Base-by-base conservation (phyloP, 2,797 vertebrate genomes). In the Falco biarmicus region DNA sequence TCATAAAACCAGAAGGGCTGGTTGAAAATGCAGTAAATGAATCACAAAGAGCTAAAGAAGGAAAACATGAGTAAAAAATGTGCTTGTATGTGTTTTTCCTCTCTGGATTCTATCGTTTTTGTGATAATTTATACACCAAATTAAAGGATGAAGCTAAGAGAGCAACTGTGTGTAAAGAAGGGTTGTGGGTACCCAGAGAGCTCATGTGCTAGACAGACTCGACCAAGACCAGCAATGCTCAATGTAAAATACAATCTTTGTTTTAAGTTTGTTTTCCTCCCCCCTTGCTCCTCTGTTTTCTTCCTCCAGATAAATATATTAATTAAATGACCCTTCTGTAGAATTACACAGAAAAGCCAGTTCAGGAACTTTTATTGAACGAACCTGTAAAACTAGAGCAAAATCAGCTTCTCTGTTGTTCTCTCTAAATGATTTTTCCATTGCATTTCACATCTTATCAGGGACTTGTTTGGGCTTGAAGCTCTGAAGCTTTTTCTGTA, bases 361-460 rank as follows among this genome's bases (percentile, higher is more conserved):
- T 96, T 96, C 95, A 96, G 73, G 73, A 89, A 94, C 91, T 80
- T 88, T 93, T 96, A 95, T 97, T 96, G 95, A 95, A 93, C 92
- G 0, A 1, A 96, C 84, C 93, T 95, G 94, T 94, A 97, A 97
- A 96, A 96, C 90, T 92, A 89, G 86, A 97, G 83, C 93, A 97
- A 96, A 96, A 96, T 96, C 94, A 95, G 83, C 84, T 95, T 89
- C 95, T 97, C 92, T 87, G 93, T 96, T 94, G 90, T 97, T 97
- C 93, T 79, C 84, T 68, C 79, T 92, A 96, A 95, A 95, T 97
- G 95, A 97, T 97, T 97, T 96, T 97, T 97, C 96, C 95, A 85
- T 95, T 94, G 96, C 95, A 93, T 97, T 96, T 97, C 96, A 96
- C 96, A 91, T 94, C 91, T 97, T 97, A 97, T 97, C 93, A 90